A percentile compares a stretch with the other conserved stretches of the same genome.
Evolutionary conservation across 53 echinoderm and acorn worm species (phyloP).

Genomic region (Apostichopus leukothele): DNA sequence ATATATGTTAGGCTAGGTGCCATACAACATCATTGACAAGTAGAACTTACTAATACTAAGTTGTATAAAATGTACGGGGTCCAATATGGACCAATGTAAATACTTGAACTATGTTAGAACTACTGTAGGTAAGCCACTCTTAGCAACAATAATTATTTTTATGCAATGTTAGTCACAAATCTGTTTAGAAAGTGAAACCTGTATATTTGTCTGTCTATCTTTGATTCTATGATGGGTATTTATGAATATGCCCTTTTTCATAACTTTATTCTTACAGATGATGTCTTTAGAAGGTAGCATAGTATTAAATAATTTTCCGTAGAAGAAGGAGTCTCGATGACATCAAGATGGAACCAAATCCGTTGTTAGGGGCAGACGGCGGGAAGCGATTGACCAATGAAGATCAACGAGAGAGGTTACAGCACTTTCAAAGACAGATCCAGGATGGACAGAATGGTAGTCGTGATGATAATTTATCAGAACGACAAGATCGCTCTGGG

Average conservation of each 20-base stretch:
- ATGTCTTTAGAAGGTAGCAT: background rate
- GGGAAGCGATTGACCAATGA: constrained; percentile 2
- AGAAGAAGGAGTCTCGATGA: background rate
- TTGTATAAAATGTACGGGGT: too few relatives aligned
- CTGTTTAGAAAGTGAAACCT: too few relatives aligned
- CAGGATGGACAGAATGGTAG: background rate
- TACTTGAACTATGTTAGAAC: too few relatives aligned
- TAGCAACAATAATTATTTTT: too few relatives aligned
- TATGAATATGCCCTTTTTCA: too few relatives aligned
- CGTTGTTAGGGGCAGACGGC: background rate
- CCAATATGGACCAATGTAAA: too few relatives aligned
- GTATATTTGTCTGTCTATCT: background rate
- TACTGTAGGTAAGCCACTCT: too few relatives aligned
- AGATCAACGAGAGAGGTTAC: background rate
- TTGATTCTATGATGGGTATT: background rate
- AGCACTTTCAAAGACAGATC: background rate
- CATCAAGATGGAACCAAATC: background rate
- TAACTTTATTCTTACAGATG: background rate
- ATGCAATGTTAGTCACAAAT: too few relatives aligned
- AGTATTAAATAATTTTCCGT: background rate
- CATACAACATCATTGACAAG: too few relatives aligned
- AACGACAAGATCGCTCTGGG: background rate
- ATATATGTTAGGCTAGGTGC: too few relatives aligned
- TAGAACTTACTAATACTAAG: too few relatives aligned
- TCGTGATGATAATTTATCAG: background rate